phyloP scores from a whole-genome alignment of 2,888 invertebrate species.

The Oligia latruncula region DNA sequence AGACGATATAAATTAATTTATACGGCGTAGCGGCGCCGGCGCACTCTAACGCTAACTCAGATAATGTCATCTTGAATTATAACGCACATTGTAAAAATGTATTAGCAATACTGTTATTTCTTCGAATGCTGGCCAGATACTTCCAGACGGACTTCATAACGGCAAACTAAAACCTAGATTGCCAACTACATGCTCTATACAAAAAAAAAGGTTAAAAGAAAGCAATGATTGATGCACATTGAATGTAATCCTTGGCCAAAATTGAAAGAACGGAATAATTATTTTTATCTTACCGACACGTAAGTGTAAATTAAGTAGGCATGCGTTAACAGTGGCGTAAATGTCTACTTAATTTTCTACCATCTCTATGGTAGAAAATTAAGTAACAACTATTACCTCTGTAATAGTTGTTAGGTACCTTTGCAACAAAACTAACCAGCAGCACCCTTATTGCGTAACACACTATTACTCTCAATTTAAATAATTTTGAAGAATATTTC shows the following conservation, averaged over 20 bases:
- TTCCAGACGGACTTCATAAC: conserved; percentile 2
- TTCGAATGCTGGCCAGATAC: conserved; percentile 28
- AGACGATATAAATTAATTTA: conserved; percentile 62
- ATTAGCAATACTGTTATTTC: conserved; percentile 54
- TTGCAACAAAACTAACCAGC: no score
- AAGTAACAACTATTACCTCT: no score
- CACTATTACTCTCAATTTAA: no score
- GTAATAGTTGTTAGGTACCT: no score
- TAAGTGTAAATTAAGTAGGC: no score
- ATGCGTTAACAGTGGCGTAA: no score
- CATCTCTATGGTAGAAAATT: no score
- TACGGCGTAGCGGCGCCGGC: conserved; percentile 58
- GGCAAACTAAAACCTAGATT: conserved; percentile 7
- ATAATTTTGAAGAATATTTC: no score
- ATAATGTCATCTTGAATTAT: conserved; percentile 64
- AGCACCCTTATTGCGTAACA: no score
- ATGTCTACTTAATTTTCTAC: no score
- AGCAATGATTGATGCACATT: conserved; percentile 19
- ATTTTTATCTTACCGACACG: not conserved
- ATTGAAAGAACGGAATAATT: not conserved
- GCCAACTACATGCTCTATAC: not conserved
- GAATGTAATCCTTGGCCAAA: not conserved
- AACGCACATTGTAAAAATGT: conserved; percentile 56
- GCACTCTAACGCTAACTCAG: conserved; percentile 55
- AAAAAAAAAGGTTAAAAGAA: not conserved